Conservation (phyloP, 1,140 invertebrate genomes). For the Pseudomyrmex gracilis region DNA sequence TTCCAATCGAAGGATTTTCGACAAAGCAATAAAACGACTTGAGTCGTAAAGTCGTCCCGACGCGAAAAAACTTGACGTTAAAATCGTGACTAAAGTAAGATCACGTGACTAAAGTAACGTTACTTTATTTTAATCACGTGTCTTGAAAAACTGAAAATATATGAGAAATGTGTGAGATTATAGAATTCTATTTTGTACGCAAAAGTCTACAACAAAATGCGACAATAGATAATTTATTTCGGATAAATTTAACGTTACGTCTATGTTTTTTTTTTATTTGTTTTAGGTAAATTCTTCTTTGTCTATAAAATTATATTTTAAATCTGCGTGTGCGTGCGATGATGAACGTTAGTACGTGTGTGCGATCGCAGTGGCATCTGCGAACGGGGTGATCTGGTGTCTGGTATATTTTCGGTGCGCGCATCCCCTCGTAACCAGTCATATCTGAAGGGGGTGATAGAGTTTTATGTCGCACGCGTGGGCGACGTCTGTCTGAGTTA, state of each 20-base stretch:
- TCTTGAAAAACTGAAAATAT: too few species aligned
- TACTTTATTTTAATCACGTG: too few species aligned
- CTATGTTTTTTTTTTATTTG: neutral
- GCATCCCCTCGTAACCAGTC: conserved; percentile 62
- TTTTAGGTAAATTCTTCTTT: neutral
- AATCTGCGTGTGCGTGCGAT: conserved; percentile 1
- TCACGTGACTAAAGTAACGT: too few species aligned
- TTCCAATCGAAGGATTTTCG: neutral
- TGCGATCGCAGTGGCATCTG: conserved; percentile 61
- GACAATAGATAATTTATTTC: neutral
- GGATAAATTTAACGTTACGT: too few species aligned
- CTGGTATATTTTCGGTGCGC: conserved; percentile 79
- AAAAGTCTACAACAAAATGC: neutral
- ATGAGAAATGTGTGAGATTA: neutral
- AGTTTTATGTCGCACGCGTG: conserved; percentile 72
- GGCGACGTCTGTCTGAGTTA: conserved; percentile 74
- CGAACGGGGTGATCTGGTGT: conserved; percentile 73
- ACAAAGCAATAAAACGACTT: conserved; percentile 50
- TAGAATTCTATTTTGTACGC: too few species aligned
- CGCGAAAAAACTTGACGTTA: too few species aligned
- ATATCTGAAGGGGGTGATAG: conserved; percentile 79
- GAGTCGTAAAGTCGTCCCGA: conserved; percentile 12
- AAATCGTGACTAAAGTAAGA: too few species aligned
- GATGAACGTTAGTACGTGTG: conserved; percentile 27
- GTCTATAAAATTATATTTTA: neutral